These are phyloP conservation scores for Netelia virgata DNA, from an alignment of 2,888 invertebrate genomes.

Conservation along the genomic window DNA sequence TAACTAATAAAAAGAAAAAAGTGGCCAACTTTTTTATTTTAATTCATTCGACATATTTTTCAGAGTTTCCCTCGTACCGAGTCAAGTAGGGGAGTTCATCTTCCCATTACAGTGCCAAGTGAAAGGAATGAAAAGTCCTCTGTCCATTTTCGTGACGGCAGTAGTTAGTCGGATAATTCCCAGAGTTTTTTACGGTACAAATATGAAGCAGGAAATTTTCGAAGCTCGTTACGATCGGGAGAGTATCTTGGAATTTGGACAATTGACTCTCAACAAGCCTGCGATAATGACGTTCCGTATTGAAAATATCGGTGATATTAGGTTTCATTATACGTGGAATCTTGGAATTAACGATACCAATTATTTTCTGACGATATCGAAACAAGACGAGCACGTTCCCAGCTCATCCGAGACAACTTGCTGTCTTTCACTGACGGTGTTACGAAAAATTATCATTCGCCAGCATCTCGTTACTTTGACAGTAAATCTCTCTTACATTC, in stretches of 20 bases:
- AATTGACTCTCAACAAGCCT: slow-evolving; percentile 76
- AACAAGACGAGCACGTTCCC: slow-evolving; percentile 61
- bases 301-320: slow-evolving; percentile 80
- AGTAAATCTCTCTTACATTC: slow-evolving; percentile 63
- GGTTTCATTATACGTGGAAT: slow-evolving; percentile 83
- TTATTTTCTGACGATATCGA: slow-evolving; percentile 43
- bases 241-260: slow-evolving; percentile 83
- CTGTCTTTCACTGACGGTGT: slow-evolving; percentile 70
- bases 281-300: slow-evolving; percentile 78
- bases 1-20: background rate
- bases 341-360: slow-evolving; percentile 74
- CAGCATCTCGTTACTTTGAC: slow-evolving; percentile 72
- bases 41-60: slow-evolving; percentile 54
- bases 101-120: slow-evolving; percentile 87
- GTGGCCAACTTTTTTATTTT: background rate
- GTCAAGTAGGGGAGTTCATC: slow-evolving; percentile 86
- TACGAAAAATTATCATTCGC: slow-evolving; percentile 72
- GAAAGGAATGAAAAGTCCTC: slow-evolving; percentile 85
- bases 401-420: slow-evolving; percentile 68
- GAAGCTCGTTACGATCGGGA: slow-evolving; percentile 76
- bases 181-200: slow-evolving; percentile 84
- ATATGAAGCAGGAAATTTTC: slow-evolving; percentile 72
- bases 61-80: slow-evolving; percentile 87
- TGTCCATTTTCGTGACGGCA: slow-evolving; percentile 86
- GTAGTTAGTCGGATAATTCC: slow-evolving; percentile 86